These are phyloP conservation scores for Xenentodon cancila DNA, from an alignment of 2,797 vertebrate genomes.

Conservation along the genomic window DNA sequence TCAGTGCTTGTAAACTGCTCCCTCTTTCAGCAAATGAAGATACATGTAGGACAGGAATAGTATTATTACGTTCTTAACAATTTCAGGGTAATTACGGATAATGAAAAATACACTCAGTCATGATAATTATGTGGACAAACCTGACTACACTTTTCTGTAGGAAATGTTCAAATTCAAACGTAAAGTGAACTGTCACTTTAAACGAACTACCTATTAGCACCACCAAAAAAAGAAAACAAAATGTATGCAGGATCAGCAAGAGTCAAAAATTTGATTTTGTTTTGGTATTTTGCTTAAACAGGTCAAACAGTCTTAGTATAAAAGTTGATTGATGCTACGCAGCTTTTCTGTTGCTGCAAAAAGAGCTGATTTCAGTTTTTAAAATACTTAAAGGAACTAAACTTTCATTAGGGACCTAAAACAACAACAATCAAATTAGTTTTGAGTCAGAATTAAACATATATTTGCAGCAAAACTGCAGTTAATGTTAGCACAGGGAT, in stretches of 20 bases:
- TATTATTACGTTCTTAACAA: conserved; percentile 43
- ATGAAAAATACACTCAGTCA: background rate
- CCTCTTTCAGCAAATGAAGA: conserved; percentile 37
- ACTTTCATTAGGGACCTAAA: too few relatives aligned
- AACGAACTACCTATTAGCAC: background rate
- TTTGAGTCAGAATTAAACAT: too few relatives aligned
- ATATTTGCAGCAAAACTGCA: too few relatives aligned
- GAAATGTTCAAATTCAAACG: background rate
- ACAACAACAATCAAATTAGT: too few relatives aligned
- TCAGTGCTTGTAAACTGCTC: conserved; percentile 44
- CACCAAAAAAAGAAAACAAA: background rate
- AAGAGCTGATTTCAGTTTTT: too few relatives aligned
- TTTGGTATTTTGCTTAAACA: background rate
- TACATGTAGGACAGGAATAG: conserved; percentile 30
- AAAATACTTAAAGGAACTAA: too few relatives aligned
- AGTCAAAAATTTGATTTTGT: too few relatives aligned
- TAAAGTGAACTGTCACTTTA: background rate
- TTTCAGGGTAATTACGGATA: conserved; percentile 25
- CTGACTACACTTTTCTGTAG: too few relatives aligned
- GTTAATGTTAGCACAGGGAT: too few relatives aligned
- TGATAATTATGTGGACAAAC: background rate
- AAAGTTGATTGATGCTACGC: background rate
- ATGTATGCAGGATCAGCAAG: background rate
- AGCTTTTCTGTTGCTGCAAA: too few relatives aligned
- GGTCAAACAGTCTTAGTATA: background rate